phyloP scores from a whole-genome alignment of 2,113 vertebrate species.

The Megalops atlanticus region DNA sequence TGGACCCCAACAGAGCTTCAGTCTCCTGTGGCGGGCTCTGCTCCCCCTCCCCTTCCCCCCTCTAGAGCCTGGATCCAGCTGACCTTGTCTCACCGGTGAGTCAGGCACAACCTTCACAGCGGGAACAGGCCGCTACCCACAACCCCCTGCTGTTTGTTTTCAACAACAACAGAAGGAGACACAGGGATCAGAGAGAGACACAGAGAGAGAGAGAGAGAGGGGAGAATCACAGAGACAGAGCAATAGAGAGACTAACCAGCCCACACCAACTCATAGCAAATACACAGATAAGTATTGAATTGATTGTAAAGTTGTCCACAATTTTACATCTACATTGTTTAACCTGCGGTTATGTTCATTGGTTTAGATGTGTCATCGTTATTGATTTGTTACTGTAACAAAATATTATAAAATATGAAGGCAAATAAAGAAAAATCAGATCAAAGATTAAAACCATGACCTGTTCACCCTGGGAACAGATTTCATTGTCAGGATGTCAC shows the following conservation, averaged over 20 bases:
- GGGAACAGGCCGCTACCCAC: slow-evolving; percentile 59
- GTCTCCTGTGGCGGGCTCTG: background rate
- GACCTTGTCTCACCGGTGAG: slow-evolving; percentile 42
- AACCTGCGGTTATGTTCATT: no score
- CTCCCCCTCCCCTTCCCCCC: background rate
- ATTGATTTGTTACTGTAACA: no score
- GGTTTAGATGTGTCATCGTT: no score
- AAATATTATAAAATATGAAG: no score
- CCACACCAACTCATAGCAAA: no score
- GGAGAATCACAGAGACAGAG: background rate
- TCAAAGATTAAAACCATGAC: no score
- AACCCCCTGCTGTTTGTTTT: slow-evolving; percentile 65
- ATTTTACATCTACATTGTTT: no score
- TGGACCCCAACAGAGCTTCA: background rate
- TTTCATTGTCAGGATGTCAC: no score
- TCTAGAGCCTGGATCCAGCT: slow-evolving; percentile 5
- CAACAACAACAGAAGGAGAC: slow-evolving; percentile 54
- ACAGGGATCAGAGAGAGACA: slow-evolving; percentile 47
- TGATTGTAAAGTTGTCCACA: no score
- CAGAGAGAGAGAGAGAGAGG: slow-evolving; percentile 3
- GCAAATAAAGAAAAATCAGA: no score
- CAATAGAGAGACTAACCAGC: slow-evolving; percentile 23
- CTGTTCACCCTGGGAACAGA: no score
- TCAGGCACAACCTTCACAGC: slow-evolving; percentile 67
- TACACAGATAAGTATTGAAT: no score